phyloP scores from a whole-genome alignment of 2,888 invertebrate genomes.

The Platycheirus rosarum region DNA sequence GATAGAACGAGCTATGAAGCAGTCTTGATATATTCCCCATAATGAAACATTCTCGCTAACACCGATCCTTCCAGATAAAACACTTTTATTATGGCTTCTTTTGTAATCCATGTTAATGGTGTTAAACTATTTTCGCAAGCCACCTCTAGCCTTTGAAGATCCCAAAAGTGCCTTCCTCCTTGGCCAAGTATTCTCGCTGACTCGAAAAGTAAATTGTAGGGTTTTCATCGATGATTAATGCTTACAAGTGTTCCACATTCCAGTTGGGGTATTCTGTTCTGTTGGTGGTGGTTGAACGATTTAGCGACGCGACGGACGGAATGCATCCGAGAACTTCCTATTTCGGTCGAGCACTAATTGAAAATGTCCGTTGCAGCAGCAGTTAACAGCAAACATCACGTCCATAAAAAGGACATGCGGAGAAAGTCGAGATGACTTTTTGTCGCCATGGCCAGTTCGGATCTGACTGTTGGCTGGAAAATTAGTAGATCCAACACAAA shows the following conservation, averaged over 20 bases:
- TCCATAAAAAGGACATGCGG: conserved; percentile 30
- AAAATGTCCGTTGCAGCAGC: conserved; percentile 58
- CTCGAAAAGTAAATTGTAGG: conserved; percentile 55
- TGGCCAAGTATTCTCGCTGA: background rate
- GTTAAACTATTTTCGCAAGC: conserved; percentile 54
- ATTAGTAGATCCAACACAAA: conserved; percentile 50
- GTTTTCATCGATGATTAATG: conserved; percentile 69
- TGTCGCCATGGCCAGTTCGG: conserved; percentile 47
- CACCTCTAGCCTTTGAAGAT: conserved; percentile 37
- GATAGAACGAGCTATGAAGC: conserved; percentile 47
- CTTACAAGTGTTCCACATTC: conserved; percentile 69
- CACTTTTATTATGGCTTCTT: conserved; percentile 70
- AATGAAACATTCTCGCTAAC: conserved; percentile 65
- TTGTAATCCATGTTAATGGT: conserved; percentile 63
- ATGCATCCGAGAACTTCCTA: conserved; percentile 21
- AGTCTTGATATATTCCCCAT: conserved; percentile 56
- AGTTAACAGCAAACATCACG: conserved; percentile 40
- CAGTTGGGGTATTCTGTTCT: conserved; percentile 6
- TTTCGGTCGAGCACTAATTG: conserved; percentile 66
- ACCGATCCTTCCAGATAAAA: conserved; percentile 67
- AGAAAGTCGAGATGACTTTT: conserved; percentile 64
- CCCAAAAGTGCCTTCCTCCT: background rate
- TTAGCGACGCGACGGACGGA: no score
- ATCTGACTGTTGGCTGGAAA: background rate
- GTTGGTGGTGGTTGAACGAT: conserved; percentile 22